Conservation (phyloP, 1,140 invertebrate genomes). For the Pollicipes pollicipes region DNA sequence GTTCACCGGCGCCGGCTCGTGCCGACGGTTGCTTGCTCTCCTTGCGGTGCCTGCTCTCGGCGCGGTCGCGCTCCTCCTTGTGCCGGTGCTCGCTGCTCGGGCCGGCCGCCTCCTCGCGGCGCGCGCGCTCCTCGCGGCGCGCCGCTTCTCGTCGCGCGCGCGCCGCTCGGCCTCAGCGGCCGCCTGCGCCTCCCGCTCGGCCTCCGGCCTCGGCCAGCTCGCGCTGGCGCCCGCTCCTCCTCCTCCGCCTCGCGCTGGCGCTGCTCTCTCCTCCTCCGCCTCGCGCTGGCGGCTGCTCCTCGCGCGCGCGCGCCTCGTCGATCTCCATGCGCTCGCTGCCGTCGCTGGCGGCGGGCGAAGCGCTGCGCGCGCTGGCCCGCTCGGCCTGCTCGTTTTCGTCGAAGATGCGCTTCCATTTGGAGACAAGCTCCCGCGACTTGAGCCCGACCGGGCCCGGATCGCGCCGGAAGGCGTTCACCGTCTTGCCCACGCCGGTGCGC, state of each 20-base stretch:
- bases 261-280: not conserved
- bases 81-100: not conserved
- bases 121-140: not conserved
- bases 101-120: not conserved
- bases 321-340: not conserved
- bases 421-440: not conserved
- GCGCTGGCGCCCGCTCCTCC: not conserved
- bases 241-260: not conserved
- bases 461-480: not conserved
- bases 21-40: not conserved
- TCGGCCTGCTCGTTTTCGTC: not conserved
- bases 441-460: not conserved
- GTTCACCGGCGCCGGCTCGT: not conserved
- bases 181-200: no score
- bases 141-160: not conserved
- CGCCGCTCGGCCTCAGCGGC: no score
- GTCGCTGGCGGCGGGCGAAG: not conserved
- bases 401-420: conserved; percentile 4
- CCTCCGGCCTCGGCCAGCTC: no score
- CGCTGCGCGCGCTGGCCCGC: not conserved
- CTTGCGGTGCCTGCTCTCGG: not conserved
- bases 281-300: not conserved
- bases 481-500: not conserved
- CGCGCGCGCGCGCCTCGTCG: not conserved
- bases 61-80: no score